These are phyloP conservation scores for Pseudotriccus pelzelni DNA, from an alignment of 2,797 vertebrate genomes.

Conservation along the genomic window DNA sequence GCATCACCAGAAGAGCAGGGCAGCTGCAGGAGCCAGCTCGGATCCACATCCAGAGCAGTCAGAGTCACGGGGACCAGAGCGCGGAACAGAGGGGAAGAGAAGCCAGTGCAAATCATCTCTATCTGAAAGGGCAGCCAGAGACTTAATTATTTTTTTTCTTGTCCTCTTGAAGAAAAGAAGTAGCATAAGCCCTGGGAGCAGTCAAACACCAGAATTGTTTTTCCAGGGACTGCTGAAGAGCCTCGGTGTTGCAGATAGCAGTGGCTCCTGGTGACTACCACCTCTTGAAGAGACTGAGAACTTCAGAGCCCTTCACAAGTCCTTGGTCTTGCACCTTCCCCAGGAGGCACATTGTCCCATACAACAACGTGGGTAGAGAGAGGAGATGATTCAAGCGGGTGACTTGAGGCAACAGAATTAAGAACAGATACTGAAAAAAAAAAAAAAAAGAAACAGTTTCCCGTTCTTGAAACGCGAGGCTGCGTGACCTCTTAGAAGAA, in stretches of 20 bases:
- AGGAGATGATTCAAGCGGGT: background rate
- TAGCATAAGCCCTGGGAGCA: background rate
- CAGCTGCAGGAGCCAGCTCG: background rate
- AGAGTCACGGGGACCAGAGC: background rate
- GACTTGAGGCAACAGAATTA: slow-evolving; percentile 27
- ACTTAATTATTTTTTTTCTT: background rate
- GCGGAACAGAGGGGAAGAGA: background rate
- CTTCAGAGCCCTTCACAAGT: background rate
- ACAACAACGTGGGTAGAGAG: background rate
- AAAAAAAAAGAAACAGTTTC: background rate
- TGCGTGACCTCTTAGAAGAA: background rate
- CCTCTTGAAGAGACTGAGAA: background rate
- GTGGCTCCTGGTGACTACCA: background rate
- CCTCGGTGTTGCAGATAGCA: background rate
- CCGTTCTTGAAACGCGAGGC: background rate
- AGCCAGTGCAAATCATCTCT: background rate
- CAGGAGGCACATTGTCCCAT: background rate
- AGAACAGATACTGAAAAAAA: background rate
- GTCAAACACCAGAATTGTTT: background rate
- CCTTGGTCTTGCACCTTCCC: background rate
- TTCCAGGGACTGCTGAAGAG: background rate
- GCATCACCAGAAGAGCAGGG: background rate
- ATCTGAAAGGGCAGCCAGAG: slow-evolving; percentile 5
- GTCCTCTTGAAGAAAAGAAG: background rate
- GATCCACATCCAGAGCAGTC: background rate